Percentiles rank a stretch among this genome's conserved stretches.
These are phyloP conservation scores for Xylota sylvarum DNA, from an alignment of 2,888 invertebrate species.

Conservation along the genomic window DNA sequence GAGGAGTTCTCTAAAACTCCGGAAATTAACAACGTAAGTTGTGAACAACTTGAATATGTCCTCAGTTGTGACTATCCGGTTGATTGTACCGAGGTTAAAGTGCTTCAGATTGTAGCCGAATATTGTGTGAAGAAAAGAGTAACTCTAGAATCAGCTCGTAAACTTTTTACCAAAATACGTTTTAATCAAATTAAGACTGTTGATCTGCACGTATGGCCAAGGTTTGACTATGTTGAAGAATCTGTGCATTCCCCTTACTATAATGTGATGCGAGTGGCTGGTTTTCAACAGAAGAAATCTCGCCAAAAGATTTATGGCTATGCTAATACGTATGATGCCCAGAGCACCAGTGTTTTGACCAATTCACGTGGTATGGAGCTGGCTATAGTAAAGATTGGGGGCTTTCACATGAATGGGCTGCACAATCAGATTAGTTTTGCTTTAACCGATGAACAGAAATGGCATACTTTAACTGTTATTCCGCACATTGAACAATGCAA, in stretches of 20 bases:
- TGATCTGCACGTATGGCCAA: constrained; percentile 44
- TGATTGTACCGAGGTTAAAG: constrained; percentile 88
- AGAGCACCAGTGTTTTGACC: constrained; percentile 82
- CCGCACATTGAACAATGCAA: constrained; percentile 91
- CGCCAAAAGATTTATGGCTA: constrained; percentile 31
- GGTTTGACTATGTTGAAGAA: constrained; percentile 45
- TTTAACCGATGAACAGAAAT: constrained; percentile 86
- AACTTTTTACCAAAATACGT: constrained; percentile 80
- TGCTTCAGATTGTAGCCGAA: constrained; percentile 86
- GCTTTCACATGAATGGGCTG: constrained; percentile 88
- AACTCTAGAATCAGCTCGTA: constrained; percentile 74
- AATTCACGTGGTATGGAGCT: constrained; percentile 89
- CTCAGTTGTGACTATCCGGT: constrained; percentile 89
- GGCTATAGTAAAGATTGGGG: constrained; percentile 89
- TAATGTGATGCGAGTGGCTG: constrained; percentile 41
- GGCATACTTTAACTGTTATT: constrained; percentile 89
- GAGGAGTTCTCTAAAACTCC: constrained; percentile 87
- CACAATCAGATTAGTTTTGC: constrained; percentile 89
- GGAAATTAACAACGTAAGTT: constrained; percentile 87
- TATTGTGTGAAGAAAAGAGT: constrained; percentile 85
- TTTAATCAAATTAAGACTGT: constrained; percentile 79
- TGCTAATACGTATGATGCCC: constrained; percentile 67
- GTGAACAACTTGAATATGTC: constrained; percentile 87
- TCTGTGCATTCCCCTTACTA: constrained; percentile 49
- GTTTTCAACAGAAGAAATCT: constrained; percentile 48